Evolutionary conservation across 2,113 vertebrate genomes (phyloP).

Genomic region (Cygnus buccinator): DNA sequence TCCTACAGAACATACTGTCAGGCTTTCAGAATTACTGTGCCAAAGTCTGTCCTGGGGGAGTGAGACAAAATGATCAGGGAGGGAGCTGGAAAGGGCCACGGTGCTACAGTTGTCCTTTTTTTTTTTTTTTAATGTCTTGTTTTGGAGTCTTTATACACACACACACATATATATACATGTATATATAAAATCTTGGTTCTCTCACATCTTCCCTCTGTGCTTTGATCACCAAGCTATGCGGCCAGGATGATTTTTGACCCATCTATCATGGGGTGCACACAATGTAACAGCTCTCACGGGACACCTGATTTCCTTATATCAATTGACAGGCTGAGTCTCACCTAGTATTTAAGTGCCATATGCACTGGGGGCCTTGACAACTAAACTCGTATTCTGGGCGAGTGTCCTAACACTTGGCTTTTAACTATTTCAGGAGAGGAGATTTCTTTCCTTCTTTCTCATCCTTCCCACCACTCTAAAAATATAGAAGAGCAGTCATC

Average conservation of each 20-base stretch:
- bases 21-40: background rate
- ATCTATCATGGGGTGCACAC: background rate
- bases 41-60: conserved; percentile 27
- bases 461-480: background rate
- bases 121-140: background rate
- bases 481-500: background rate
- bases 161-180: too few species aligned
- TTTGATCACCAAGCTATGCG: background rate
- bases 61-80: background rate
- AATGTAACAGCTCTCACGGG: background rate
- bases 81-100: background rate
- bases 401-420: background rate
- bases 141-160: background rate
- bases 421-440: background rate
- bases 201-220: rapidly evolving
- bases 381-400: background rate
- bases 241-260: background rate
- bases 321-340: background rate
- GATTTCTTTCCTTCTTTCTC: background rate
- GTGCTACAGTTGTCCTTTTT: background rate
- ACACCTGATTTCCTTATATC: background rate
- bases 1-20: conserved; percentile 21
- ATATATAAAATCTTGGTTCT: background rate
- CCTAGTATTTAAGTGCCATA: background rate
- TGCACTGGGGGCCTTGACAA: background rate